phyloP scores from a whole-genome alignment of 1,140 invertebrate species.

The Euglossa dilemma region DNA sequence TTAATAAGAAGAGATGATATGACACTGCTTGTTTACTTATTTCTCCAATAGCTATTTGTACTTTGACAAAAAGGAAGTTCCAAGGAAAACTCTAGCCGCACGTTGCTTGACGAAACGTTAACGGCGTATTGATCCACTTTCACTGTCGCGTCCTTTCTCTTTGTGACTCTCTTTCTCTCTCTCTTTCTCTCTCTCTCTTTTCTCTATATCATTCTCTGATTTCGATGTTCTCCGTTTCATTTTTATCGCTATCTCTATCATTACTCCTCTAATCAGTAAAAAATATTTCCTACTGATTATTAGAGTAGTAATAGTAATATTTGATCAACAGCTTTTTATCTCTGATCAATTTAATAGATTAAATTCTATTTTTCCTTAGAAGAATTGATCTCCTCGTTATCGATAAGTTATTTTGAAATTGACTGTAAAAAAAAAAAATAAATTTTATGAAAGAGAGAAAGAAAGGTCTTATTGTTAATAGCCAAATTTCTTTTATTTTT shows the following conservation, averaged over 20 bases:
- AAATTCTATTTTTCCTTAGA: background rate
- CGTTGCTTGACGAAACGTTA: conserved; percentile 54
- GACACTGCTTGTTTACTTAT: background rate
- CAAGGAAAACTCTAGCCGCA: conserved; percentile 38
- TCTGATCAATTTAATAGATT: background rate
- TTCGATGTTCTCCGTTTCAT: conserved; percentile 20
- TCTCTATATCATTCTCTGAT: background rate
- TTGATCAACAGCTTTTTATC: background rate
- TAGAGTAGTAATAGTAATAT: background rate
- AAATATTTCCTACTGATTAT: background rate
- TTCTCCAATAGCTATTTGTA: background rate
- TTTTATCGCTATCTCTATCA: background rate
- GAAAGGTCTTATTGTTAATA: too few relatives aligned
- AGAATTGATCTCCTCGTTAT: background rate
- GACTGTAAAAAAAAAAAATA: background rate
- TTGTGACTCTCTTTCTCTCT: conserved; percentile 49
- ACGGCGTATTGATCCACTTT: conserved; percentile 80
- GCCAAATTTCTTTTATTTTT: too few relatives aligned
- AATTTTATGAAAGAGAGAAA: too few relatives aligned
- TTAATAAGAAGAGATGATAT: background rate
- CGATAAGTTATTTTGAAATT: background rate
- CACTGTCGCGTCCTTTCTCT: conserved; percentile 70
- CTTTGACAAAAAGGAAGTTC: background rate
- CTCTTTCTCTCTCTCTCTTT: conserved; percentile 29
- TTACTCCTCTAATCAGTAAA: background rate